Evolutionary conservation across 2,797 vertebrate genomes (phyloP).

Genomic region (Rallus crepitans): DNA sequence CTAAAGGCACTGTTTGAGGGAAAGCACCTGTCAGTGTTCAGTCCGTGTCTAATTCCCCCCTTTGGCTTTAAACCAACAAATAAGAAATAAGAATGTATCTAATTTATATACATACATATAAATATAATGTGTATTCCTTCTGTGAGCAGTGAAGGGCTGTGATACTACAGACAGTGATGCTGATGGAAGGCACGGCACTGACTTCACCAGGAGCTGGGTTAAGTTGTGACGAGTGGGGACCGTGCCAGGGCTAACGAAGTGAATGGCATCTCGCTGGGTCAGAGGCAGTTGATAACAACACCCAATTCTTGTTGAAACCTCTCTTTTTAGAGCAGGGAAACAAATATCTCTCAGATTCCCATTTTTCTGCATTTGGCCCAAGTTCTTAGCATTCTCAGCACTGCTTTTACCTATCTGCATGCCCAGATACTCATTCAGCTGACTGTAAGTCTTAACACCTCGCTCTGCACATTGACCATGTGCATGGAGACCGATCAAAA

Average conservation of each 20-base stretch:
- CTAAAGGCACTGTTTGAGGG: neutral
- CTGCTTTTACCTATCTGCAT: neutral
- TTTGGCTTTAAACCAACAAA: neutral
- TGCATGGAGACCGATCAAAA: neutral
- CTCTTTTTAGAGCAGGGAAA: neutral
- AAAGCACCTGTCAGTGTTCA: neutral
- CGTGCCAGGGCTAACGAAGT: neutral
- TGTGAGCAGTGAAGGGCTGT: neutral
- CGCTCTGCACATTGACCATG: neutral
- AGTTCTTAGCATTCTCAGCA: neutral
- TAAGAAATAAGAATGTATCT: neutral
- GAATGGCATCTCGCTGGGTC: accelerated
- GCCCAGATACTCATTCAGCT: neutral
- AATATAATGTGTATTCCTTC: neutral
- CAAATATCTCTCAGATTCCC: neutral
- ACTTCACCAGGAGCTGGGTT: neutral
- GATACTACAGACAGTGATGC: neutral
- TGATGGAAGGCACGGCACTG: neutral
- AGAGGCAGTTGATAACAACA: neutral
- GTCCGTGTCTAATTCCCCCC: neutral
- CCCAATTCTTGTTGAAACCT: neutral
- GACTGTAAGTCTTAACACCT: neutral
- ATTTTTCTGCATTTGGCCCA: neutral
- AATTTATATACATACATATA: neutral
- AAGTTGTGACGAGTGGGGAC: neutral